These are phyloP conservation scores for Notolepis coatsorum DNA, from an alignment of 2,797 vertebrate genomes.

Conservation along the genomic window DNA sequence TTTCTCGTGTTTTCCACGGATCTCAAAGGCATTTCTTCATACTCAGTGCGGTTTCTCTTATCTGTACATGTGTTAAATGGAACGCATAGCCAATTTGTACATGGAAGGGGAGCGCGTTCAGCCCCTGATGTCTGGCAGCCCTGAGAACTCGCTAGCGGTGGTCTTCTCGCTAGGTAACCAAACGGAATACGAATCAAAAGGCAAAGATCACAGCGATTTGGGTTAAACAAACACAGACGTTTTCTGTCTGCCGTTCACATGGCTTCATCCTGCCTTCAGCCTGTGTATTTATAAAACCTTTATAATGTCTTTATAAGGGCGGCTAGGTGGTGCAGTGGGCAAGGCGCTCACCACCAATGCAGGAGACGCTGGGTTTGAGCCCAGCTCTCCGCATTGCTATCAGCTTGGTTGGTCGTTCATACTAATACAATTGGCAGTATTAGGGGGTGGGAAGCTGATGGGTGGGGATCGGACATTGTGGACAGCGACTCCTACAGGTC, in stretches of 20 bases:
- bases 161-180: slow-evolving; percentile 25
- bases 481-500: no score
- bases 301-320: no score
- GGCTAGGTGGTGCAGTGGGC: no score
- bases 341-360: no score
- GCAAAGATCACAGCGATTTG: slow-evolving; percentile 31
- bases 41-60: slow-evolving; percentile 32
- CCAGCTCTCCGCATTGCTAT: slow-evolving; percentile 21
- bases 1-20: slow-evolving; percentile 64
- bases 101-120: slow-evolving; percentile 17
- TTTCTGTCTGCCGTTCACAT: slow-evolving; percentile 17
- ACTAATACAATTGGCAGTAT: no score
- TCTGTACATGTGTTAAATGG: slow-evolving; percentile 22
- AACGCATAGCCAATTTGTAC: slow-evolving; percentile 34
- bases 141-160: not conserved
- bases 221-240: slow-evolving; percentile 32
- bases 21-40: slow-evolving; percentile 56
- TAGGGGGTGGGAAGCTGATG: no score
- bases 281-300: slow-evolving; percentile 17
- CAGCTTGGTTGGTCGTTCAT: no score
- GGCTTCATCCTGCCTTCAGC: slow-evolving; percentile 17
- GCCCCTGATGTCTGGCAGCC: not conserved
- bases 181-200: slow-evolving; percentile 43
- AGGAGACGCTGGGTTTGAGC: no score
- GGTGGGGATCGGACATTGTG: no score